Evolutionary conservation across 2,113 vertebrate genomes (phyloP), one percentile per base, ranked within the genome.

Genomic region (Sceloporus tristichus): DNA sequence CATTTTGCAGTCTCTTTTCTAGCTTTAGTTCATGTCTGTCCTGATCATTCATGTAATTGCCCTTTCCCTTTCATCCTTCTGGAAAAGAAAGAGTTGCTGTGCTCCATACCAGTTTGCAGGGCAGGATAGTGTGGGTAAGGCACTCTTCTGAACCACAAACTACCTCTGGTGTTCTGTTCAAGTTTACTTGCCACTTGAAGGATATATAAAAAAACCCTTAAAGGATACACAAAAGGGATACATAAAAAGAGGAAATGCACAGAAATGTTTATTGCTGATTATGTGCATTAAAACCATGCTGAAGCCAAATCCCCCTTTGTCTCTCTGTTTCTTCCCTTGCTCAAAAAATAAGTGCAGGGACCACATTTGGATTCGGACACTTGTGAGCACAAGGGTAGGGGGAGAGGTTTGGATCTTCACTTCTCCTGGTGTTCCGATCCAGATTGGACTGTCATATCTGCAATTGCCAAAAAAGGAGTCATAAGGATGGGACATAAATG

Each of bases 211-310:
- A 34, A 34, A 34, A 34, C 34, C 34, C 21, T 62, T 34, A 23
- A 48, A 14, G 0, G 1, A 0, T 0, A 0, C 65, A 14, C 34
- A 34, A 34, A 23, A 48, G 10, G 0, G 1, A 0, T 0, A 0
- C 65, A 14, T 19, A 54, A 65, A 62, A 40, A 71, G 19, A 65
- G 9, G 34, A 73, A 73, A 87, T 62, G 3, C 25, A 56, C 73
- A 42, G 53, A 74, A n/a, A 81, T 42, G 34, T 81, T 80, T n/a
- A 70, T 59, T 79, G 14, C 59, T 42, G 14, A 13, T 48, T 3
- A n/a, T 19, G 53, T 40, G 34, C 3, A 65, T 3, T n/a, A 59
- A 87, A 75, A 25, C 2, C 10, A 75, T 13, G 54, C 38, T 65
- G 25, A 81, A 65, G 27, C 16, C 11, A 18, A 74, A 42, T 23